Evolutionary conservation across 2,888 invertebrate species (phyloP), one percentile per base, ranked within the genome.

Genomic region (Pegoplata infirma): DNA sequence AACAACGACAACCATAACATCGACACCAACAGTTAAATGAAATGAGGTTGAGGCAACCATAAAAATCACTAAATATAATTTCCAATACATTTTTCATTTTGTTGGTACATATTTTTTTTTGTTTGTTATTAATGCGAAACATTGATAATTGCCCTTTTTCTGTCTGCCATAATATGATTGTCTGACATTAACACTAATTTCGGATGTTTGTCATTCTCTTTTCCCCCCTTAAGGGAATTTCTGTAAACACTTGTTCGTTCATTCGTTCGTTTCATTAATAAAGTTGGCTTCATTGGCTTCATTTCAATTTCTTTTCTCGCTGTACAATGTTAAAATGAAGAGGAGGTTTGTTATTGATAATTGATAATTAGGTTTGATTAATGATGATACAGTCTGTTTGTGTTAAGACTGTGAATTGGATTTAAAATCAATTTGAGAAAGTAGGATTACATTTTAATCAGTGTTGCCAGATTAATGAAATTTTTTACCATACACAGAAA

Each of bases 231-330:
- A 40, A 58, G 23, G 44, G 61, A 17, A 58, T 77, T 73, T n/a
- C n/a, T 64, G 51, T 64, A 64, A 66, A 68, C 73, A 73, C 67
- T 73, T 73, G 73, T 72, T 72, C 51, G 25, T 47, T 71, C 59
- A 17, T 2, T 4, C 7, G 23, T 44, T 23, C 14, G 40, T 19
- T 19, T 51, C 12, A 2, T 32, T 10, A 32, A 40, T 40, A 40
- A n/a, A 40, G n/a, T n/a, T 40, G 14, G 3, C 40, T 3, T 40
- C 14, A 3, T 4, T 40, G 17, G 14, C 5, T 14, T 1, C 19
- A 47, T 16, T 40, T n/a, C 2, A 40, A 47, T 5, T 17, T 47
- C 4, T 19, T 47, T 47, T 47, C 4, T 49, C 23, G n/a, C 10
- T 21, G n/a, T 36, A 2, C 17, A 32, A 23, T 19, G 6, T n/a